These are phyloP conservation scores for Lepus timidus DNA, from an alignment of 2,113 vertebrate species.

Conservation along the genomic window DNA sequence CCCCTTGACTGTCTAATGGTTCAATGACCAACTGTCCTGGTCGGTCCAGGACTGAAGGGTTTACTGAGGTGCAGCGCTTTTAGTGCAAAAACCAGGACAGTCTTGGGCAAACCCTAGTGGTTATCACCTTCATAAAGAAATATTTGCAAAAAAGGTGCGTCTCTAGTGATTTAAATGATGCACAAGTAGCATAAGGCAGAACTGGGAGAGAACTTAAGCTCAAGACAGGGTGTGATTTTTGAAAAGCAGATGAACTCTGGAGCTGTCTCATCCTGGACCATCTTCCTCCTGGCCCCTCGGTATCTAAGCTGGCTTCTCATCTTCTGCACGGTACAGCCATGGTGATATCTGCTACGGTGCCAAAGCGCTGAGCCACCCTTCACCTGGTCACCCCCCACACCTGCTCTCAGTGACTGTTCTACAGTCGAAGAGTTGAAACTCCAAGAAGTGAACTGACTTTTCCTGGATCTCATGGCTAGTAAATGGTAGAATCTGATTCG, in stretches of 20 bases:
- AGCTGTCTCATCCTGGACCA: not conserved
- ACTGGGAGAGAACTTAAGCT: not conserved
- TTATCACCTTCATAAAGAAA: slow-evolving; percentile 15
- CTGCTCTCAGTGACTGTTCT: not conserved
- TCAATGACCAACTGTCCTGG: not conserved
- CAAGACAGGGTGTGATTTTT: not conserved
- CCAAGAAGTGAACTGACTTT: slow-evolving; percentile 42
- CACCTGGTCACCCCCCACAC: not conserved
- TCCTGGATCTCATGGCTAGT: not conserved
- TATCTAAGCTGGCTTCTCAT: not conserved
- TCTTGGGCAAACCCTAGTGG: not conserved
- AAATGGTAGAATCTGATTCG: slow-evolving; percentile 17
- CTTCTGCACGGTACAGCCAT: not conserved
- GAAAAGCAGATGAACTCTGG: not conserved
- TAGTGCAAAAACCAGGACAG: not conserved
- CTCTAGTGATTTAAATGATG: not conserved
- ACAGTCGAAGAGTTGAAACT: not conserved
- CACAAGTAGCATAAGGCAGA: slow-evolving; percentile 16
- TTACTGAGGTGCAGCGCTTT: not conserved
- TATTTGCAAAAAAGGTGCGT: not conserved
- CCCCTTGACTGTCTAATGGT: not conserved
- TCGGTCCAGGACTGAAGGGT: not conserved
- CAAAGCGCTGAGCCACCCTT: not conserved
- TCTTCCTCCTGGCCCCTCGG: not conserved
- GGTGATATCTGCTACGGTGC: not conserved